phyloP scores from a whole-genome alignment of 2,888 invertebrate genomes.

The Odontomyia ornata region DNA sequence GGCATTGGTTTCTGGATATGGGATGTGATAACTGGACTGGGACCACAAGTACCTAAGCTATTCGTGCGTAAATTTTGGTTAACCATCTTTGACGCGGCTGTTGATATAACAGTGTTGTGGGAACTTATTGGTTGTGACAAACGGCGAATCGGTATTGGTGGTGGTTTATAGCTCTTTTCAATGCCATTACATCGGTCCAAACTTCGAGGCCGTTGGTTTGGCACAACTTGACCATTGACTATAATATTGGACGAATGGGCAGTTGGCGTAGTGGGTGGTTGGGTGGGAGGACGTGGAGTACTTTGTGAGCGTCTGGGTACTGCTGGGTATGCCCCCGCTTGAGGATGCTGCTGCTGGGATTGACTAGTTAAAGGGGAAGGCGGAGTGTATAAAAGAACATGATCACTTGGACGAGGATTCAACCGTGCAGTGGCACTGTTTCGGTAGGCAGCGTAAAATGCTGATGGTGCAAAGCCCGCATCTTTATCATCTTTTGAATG shows the following conservation, averaged over 20 bases:
- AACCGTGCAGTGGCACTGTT: conserved; percentile 57
- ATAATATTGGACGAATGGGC: conserved; percentile 45
- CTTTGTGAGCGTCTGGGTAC: conserved; percentile 63
- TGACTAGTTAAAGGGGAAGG: conserved; percentile 50
- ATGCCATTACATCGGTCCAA: conserved; percentile 61
- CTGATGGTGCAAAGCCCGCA: conserved; percentile 59
- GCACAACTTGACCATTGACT: conserved; percentile 49
- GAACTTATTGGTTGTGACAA: conserved; percentile 50
- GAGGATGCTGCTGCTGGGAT: conserved; percentile 31
- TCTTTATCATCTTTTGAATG: conserved; percentile 57
- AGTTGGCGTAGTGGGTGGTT: conserved; percentile 46
- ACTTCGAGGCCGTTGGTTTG: conserved; percentile 59
- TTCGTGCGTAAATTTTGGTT: conserved; percentile 47
- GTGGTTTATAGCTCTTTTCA: conserved; percentile 56
- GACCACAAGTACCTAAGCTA: conserved; percentile 51
- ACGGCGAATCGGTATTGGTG: conserved; percentile 61
- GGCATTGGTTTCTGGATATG: conserved; percentile 45
- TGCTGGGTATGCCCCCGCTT: conserved; percentile 53
- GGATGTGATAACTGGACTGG: conserved; percentile 34
- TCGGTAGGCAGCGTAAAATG: conserved; percentile 59
- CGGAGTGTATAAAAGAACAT: conserved; percentile 52
- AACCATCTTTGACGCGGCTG: conserved; percentile 26
- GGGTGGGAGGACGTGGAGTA: conserved; percentile 58
- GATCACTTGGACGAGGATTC: conserved; percentile 48
- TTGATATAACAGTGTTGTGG: conserved; percentile 20